Percentiles rank a stretch among this genome's conserved stretches.
These are phyloP conservation scores for Leucophenga montana DNA, from an alignment of 2,888 invertebrate species.

Conservation along the genomic window DNA sequence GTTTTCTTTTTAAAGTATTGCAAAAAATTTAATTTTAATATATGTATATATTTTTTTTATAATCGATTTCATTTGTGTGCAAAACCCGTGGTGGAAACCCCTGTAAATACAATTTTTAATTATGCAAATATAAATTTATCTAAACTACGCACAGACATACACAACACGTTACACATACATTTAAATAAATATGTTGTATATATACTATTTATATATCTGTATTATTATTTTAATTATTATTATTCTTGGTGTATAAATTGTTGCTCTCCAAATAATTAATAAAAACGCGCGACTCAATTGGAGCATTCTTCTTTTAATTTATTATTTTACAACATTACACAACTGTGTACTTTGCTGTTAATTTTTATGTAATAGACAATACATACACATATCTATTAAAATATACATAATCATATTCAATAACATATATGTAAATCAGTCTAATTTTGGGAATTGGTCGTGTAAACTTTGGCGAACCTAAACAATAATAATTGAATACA, in stretches of 20 bases:
- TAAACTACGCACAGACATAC: background rate
- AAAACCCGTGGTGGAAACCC: background rate
- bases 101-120: no score
- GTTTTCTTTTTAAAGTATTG: no score
- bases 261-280: background rate
- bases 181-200: conserved; percentile 7
- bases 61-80: no score
- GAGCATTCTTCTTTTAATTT: background rate
- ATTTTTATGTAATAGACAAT: conserved; percentile 44
- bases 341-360: conserved; percentile 21
- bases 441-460: conserved; percentile 68
- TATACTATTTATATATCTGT: background rate
- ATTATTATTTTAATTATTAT: no score
- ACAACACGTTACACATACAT: background rate
- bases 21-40: no score
- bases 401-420: conserved; percentile 21
- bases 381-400: conserved; percentile 40
- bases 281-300: no score
- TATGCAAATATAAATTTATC: background rate
- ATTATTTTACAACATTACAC: conserved; percentile 6
- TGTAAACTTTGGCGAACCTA: conserved; percentile 49
- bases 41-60: no score
- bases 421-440: conserved; percentile 63
- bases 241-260: conserved; percentile 6
- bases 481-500: conserved; percentile 31